Evolutionary conservation across 2,797 vertebrate genomes (phyloP), one percentile per base, ranked within the genome.

Genomic region (Pseudomugil tenellus): DNA sequence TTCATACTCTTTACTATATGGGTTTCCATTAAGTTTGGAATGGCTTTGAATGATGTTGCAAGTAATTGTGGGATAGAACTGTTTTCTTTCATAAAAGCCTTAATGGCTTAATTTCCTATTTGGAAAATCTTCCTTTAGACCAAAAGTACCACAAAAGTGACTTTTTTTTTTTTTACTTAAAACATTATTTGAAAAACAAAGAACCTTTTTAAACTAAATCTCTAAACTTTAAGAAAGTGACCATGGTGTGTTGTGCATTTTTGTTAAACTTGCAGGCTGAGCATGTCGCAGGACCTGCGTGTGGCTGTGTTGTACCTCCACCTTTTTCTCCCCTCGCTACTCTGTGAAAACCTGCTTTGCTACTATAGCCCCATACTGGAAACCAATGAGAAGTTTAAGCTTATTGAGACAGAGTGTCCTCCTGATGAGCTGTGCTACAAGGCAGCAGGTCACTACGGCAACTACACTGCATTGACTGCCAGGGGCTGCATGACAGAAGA

Each of bases 311-410:
- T 90, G 58, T 89, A 79, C 34, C 1, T 91, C 58, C 59, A 39
- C 61, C 37, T 91, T 14, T 59, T 80, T 34, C 63, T 89, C 9
- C 89, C 89, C 9, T 25, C 54, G 0, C 25, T 88, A 67, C 77
- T 65, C 35, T 87, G 89, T 63, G 74, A 77, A 34, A 92, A 92
- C 76, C 70, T 92, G 72, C 75, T 3, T 7, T 94, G 93, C 86
- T 88, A 65, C 81, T 94, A 60, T 89, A 90, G 81, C 70, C 88
- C 90, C 55, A 8, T 92, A 64, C 57, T 72, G 74, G 54, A 70
- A 14, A 75, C 60, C 0, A 72, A 58, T 1, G 2, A 13, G 3
- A 43, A 0, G 0, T 68, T 77, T 0, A 7, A 83, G 46, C 56
- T 77, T 12, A 48, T 77, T 1, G 71, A 62, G 62, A 86, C 91